Evolutionary conservation across 2,113 vertebrate genomes (phyloP).

Genomic region (Monopterus albus): DNA sequence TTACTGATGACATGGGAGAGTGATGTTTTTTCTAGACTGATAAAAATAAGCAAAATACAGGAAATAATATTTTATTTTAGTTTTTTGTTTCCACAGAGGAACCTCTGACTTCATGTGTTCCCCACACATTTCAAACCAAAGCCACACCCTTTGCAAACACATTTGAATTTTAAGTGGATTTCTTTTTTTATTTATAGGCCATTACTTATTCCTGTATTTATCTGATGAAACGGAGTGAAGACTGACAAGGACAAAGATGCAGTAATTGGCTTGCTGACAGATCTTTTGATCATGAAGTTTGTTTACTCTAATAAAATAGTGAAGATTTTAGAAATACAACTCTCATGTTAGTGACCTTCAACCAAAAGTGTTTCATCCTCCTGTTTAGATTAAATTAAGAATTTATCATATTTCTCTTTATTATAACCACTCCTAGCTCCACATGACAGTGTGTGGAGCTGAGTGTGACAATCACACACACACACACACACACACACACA

Average conservation of each 20-base stretch:
- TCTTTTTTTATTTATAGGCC: neutral
- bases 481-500: neutral
- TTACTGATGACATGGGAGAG: too few species aligned
- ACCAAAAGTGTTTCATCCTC: neutral
- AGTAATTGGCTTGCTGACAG: slow-evolving; percentile 16
- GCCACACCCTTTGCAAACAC: neutral
- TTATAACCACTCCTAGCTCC: slow-evolving; percentile 5
- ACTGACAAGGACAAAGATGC: slow-evolving; percentile 4
- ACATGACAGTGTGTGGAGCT: slow-evolving; percentile 9
- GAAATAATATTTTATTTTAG: neutral
- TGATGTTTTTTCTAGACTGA: too few species aligned
- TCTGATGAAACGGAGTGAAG: neutral
- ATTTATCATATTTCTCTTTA: neutral
- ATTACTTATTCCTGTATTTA: slow-evolving; percentile 3
- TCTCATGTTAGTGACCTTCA: slow-evolving; percentile 30
- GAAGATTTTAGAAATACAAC: neutral
- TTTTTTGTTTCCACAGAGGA: neutral
- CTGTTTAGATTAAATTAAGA: slow-evolving; percentile 4
- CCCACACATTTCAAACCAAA: slow-evolving; percentile 1
- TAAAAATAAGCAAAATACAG: too few species aligned
- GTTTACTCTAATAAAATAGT: slow-evolving; percentile 1
- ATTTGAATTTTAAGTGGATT: neutral
- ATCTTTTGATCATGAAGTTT: slow-evolving; percentile 25
- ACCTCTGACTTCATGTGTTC: neutral
- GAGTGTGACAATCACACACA: slow-evolving; percentile 7